These are phyloP conservation scores for Embidobia sp. DNA, from an alignment of 2,888 invertebrate species.

Conservation along the genomic window DNA sequence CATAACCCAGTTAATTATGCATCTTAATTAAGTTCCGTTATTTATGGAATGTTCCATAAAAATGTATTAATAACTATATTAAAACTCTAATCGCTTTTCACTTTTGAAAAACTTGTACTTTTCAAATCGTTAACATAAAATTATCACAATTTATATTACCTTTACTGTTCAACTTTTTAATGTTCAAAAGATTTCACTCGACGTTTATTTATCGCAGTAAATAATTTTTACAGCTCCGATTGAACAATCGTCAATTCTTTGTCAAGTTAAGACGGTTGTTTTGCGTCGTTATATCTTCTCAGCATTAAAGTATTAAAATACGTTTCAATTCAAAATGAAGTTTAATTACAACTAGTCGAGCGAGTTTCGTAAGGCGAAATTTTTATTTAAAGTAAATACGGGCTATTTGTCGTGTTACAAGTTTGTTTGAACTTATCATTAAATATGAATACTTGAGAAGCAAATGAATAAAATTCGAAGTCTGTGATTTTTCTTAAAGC, in stretches of 20 bases:
- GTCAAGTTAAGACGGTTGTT: too few species aligned
- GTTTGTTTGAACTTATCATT: too few species aligned
- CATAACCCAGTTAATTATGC: neutral
- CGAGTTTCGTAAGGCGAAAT: neutral
- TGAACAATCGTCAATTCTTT: too few species aligned
- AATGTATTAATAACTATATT: conserved; percentile 16
- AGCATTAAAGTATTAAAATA: neutral
- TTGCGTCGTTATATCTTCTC: neutral
- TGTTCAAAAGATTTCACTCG: neutral
- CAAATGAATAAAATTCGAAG: too few species aligned
- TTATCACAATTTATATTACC: neutral
- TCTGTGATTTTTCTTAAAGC: too few species aligned
- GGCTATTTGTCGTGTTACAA: too few species aligned
- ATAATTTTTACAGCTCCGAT: too few species aligned
- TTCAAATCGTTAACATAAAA: conserved; percentile 1
- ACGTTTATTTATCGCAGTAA: too few species aligned
- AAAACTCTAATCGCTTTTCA: conserved; percentile 16
- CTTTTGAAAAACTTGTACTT: conserved; percentile 6
- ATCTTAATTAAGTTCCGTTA: conserved; percentile 5
- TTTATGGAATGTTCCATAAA: conserved; percentile 22
- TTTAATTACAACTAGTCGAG: conserved; percentile 11
- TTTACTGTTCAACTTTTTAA: conserved; percentile 1
- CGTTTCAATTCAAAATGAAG: neutral
- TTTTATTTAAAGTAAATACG: neutral
- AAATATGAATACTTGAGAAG: too few species aligned